Evolutionary conservation across 2,888 invertebrate genomes (phyloP), one percentile per base, ranked within the genome.

Genomic region (Darwinula stevensoni): DNA sequence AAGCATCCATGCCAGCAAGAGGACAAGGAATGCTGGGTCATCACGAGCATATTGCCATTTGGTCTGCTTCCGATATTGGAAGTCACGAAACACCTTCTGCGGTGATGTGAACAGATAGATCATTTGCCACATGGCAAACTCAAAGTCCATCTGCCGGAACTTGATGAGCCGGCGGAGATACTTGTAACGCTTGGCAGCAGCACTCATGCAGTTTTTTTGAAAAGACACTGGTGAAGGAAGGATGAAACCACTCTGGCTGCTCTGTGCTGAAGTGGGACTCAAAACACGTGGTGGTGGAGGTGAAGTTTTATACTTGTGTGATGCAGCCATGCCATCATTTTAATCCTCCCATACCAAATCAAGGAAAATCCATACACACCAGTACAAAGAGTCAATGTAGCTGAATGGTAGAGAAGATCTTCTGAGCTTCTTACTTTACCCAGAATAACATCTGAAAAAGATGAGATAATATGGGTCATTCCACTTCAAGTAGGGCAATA

Each of bases 91-190:
- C 22, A 97, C 86, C 62, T 84, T 88, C 47, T 91, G 88, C 12
- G 94, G 94, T 1, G 84, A 63, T 34, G 75, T 62, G 47, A 97
- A 76, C 38, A 97, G 57, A 50, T 88, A 88, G 1, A 88, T 53
- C 82, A 94, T 91, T 61, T 97, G 94, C 94, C 94, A 97, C n/a
- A 74, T 58, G 0, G 94, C 94, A 57, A 86, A 94, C 50, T 97
- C 88, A 56, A 97, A 97, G 55, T 97, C 94, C 94, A 97, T 97
- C 56, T 94, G 91, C 45, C 28, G 6, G 14, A 86, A 84, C 52
- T 78, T 75, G 36, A 80, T 59, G 36, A 84, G 54, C 45, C 80
- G 62, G 40, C 75, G 57, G 32, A 86, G 55, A 52, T 82, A 82
- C 56, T 74, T 73, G 53, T 74, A 75, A 37, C 74, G 63, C 54